A percentile compares a stretch with the other conserved stretches of the same genome.
Conservation (phyloP, 2,113 vertebrate genomes). For the Otocyon megalotis region DNA sequence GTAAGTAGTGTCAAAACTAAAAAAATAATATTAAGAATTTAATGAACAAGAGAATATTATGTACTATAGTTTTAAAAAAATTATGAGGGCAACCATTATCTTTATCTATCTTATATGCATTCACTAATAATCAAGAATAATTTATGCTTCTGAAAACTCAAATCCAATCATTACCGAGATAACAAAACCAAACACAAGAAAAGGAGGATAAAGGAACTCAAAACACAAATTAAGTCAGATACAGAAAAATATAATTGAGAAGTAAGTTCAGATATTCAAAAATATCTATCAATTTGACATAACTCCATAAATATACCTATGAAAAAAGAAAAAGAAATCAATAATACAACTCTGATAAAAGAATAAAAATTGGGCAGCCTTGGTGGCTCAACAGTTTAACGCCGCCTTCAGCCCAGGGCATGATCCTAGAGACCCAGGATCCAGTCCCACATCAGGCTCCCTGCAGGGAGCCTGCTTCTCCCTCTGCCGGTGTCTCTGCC, state of each 20-base stretch:
- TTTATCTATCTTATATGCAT: background rate
- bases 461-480: too few relatives aligned
- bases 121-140: background rate
- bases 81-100: background rate
- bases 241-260: background rate
- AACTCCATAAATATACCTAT: background rate
- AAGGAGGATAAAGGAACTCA: background rate
- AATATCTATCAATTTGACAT: too few relatives aligned
- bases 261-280: background rate
- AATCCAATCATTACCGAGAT: background rate
- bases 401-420: too few relatives aligned
- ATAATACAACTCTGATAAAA: background rate
- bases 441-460: too few relatives aligned
- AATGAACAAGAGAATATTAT: background rate
- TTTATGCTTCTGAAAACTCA: background rate
- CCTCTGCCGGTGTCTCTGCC: too few relatives aligned
- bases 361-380: too few relatives aligned
- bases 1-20: too few relatives aligned
- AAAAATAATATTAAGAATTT: background rate
- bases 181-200: background rate
- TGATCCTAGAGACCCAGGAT: too few relatives aligned
- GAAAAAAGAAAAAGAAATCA: background rate
- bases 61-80: background rate
- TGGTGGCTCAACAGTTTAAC: too few relatives aligned
- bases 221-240: background rate